Conservation (phyloP, 2,888 invertebrate species). For the Idaea straminata region DNA sequence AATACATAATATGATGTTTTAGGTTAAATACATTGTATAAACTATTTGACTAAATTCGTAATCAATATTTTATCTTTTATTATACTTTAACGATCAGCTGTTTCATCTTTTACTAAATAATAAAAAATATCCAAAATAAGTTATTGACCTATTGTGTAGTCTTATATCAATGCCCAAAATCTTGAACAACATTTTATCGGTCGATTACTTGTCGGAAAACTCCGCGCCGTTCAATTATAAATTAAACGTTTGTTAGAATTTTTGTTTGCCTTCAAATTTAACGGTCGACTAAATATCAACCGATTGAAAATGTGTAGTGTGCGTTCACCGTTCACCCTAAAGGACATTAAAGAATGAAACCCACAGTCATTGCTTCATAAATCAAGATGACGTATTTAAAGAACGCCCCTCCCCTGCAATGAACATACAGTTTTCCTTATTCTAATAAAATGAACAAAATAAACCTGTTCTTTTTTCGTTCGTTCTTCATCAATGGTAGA, state of each 20-base stretch:
- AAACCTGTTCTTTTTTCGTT: conserved; percentile 12
- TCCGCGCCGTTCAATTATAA: no score
- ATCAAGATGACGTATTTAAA: conserved; percentile 29
- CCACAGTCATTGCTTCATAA: conserved; percentile 27
- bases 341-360: conserved; percentile 3
- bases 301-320: background rate
- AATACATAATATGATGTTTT: no score
- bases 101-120: no score
- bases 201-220: no score
- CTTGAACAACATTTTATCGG: no score
- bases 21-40: no score
- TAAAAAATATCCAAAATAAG: no score
- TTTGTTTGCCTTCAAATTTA: background rate
- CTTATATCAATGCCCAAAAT: no score
- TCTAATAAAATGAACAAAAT: conserved; percentile 21
- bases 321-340: background rate
- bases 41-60: no score
- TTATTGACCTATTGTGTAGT: no score
- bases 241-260: background rate
- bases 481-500: conserved; percentile 22
- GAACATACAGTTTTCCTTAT: conserved; percentile 12
- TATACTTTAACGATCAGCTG: no score
- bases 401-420: conserved; percentile 13
- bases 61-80: no score
- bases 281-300: background rate